Percentiles rank a stretch among this genome's conserved stretches.
Evolutionary conservation across 2,888 invertebrate genomes (phyloP).

Genomic region (Scelioninae gen. 2): DNA sequence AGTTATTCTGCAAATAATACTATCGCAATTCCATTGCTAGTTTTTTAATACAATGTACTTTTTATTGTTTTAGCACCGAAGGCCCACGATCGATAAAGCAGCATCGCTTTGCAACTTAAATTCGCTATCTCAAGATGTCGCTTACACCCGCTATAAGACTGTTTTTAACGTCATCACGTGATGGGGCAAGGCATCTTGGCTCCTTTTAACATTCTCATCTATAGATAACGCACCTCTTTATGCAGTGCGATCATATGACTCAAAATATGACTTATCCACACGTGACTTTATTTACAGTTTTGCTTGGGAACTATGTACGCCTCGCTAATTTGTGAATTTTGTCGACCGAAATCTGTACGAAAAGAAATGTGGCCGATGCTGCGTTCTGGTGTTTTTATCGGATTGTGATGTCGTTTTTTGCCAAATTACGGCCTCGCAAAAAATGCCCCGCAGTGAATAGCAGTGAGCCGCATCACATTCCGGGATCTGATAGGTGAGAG

Average conservation of each 20-base stretch:
- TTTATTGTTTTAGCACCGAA: too few relatives aligned
- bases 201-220: constrained; percentile 53
- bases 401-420: constrained; percentile 84
- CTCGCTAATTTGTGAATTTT: constrained; percentile 69
- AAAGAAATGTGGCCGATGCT: constrained; percentile 67
- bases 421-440: constrained; percentile 82
- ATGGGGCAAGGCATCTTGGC: constrained; percentile 41
- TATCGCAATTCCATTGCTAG: too few relatives aligned
- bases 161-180: constrained; percentile 45
- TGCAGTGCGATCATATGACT: constrained; percentile 73
- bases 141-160: constrained; percentile 18
- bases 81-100: constrained; percentile 37
- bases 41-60: too few relatives aligned
- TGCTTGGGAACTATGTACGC: constrained; percentile 69
- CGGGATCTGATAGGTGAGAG: constrained; percentile 50
- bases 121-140: constrained; percentile 44
- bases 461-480: constrained; percentile 41
- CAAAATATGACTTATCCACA: constrained; percentile 75
- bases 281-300: constrained; percentile 76
- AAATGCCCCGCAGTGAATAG: constrained; percentile 74
- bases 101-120: constrained; percentile 20
- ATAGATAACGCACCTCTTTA: constrained; percentile 48
- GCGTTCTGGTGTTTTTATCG: constrained; percentile 54
- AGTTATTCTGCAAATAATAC: too few relatives aligned
- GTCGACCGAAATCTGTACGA: constrained; percentile 63